These are phyloP conservation scores for Cheirogaleus major DNA, from an alignment of 2,797 vertebrate species.

Conservation along the genomic window DNA sequence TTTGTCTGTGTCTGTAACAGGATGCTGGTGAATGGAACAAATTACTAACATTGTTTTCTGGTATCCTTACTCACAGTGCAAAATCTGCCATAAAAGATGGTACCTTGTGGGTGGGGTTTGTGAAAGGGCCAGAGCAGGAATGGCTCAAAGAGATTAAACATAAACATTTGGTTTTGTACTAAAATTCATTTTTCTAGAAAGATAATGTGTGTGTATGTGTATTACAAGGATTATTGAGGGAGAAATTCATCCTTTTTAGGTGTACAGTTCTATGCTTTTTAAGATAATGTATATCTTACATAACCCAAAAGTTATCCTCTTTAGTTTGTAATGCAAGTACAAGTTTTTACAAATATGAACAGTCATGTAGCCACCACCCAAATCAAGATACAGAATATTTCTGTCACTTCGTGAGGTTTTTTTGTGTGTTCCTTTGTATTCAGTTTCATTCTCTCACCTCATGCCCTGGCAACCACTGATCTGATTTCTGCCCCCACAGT, in stretches of 20 bases:
- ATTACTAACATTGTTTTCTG: slow-evolving; percentile 66
- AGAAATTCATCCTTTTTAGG: neutral
- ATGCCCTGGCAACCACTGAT: neutral
- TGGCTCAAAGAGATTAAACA: neutral
- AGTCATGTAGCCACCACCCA: neutral
- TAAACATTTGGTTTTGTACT: neutral
- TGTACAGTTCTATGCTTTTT: neutral
- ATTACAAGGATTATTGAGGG: neutral
- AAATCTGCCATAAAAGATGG: slow-evolving; percentile 49
- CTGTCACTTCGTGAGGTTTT: neutral
- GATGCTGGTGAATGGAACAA: slow-evolving; percentile 57
- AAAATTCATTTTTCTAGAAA: slow-evolving; percentile 40
- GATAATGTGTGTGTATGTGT: neutral
- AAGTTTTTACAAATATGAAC: neutral
- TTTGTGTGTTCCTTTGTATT: neutral
- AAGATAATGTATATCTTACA: neutral
- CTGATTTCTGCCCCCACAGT: neutral
- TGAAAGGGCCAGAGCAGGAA: slow-evolving; percentile 38
- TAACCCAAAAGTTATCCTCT: neutral
- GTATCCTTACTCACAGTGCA: slow-evolving; percentile 25
- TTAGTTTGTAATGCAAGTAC: neutral
- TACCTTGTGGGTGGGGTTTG: slow-evolving; percentile 46
- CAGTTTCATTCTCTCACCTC: neutral
- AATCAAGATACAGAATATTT: slow-evolving; percentile 13
- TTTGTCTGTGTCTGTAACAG: slow-evolving; percentile 55